Conservation (phyloP, 2,113 vertebrate genomes). For the Patagioenas fasciata region DNA sequence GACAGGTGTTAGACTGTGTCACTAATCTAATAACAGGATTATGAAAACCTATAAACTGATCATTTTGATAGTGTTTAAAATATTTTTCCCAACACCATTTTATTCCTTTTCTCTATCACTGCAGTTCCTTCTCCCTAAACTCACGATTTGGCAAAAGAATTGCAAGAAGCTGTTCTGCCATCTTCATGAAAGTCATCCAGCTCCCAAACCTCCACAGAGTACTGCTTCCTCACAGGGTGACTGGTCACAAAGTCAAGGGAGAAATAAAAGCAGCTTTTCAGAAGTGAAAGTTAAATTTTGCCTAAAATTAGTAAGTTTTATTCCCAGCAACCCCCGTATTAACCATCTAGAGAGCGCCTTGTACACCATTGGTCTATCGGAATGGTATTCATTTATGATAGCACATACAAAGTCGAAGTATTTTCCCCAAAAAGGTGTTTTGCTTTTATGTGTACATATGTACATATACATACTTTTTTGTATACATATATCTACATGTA, state of each 20-base stretch:
- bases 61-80: neutral
- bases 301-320: neutral
- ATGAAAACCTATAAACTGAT: neutral
- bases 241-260: neutral
- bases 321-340: neutral
- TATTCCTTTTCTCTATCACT: neutral
- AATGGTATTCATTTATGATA: neutral
- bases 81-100: neutral
- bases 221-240: rapidly evolving
- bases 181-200: neutral
- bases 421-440: neutral
- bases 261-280: conserved; percentile 4
- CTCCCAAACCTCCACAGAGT: neutral
- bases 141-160: neutral
- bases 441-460: neutral
- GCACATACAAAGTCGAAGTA: neutral
- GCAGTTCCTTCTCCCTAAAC: neutral
- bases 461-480: neutral
- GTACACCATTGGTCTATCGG: neutral
- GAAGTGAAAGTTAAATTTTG: neutral
- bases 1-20: neutral
- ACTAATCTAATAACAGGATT: neutral
- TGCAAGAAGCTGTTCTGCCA: neutral
- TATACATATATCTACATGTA: neutral
- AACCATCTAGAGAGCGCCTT: neutral